Evolutionary conservation across 2,113 vertebrate genomes (phyloP), one percentile per base, ranked within the genome.

Genomic region (Tragelaphus buxtoni): DNA sequence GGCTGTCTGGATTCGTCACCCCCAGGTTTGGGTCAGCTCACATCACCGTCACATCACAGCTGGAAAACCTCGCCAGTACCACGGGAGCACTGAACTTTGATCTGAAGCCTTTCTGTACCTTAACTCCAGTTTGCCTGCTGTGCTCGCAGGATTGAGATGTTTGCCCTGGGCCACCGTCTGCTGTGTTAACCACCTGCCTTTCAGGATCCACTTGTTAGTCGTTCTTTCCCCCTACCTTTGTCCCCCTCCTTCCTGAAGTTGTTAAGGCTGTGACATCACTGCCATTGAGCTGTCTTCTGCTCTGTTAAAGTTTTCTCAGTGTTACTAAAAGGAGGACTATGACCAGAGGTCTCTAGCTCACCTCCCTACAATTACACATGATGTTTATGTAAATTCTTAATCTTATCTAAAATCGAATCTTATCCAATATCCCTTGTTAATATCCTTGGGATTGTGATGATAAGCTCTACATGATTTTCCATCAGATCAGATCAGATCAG

Each of bases 101-200:
- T 17, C 22, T 9, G 30, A 9, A 22, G 22, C 16, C 16, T 0
- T 0, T 5, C 8, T 20, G 8, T 45, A 26, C 63, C 45, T 26
- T n/a, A 17, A 12, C 35, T 55, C 24, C 16, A 4, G 26, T 4
- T 3, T 1, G 0, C 30, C 16, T 55, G 13, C 55, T 28, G n/a
- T 16, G 2, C 63, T 77, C 28, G 5, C 9, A 1, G 45, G 28
- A 4, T 13, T 11, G 28, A 32, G 39, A 7, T 17, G 39, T 16
- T 17, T 35, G 5, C 24, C 12, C 20, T 28, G 22, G n/a, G n/a
- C 65, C 65, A 22, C 65, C 6, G 17, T 20, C 51, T 30, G 72
- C 53, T 28, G 20, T 47, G 77, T 18, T 35, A 35, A 9, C 32
- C 28, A 0, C 42, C 39, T n/a, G 56, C 82, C 24, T 42, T n/a